Conservation (phyloP, 30 jellyfish, hydroid and myxozoan species). For the Haliclystus octoradiatus region DNA sequence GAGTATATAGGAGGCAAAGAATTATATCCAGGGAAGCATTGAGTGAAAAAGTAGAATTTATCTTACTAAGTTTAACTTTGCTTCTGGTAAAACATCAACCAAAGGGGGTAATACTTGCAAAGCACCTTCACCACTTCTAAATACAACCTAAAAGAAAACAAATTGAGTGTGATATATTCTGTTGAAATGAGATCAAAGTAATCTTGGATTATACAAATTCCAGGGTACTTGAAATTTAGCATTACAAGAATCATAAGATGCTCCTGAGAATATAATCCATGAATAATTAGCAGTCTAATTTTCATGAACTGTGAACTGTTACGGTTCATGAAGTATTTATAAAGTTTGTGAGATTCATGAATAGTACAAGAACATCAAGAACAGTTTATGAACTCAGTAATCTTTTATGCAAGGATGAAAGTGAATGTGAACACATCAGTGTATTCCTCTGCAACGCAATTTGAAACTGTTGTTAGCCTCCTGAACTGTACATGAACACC, state of each 20-base stretch:
- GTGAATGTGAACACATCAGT: too few species aligned
- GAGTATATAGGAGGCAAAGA: too few species aligned
- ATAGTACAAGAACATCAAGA: too few species aligned
- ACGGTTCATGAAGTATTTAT: too few species aligned
- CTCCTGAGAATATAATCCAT: not conserved
- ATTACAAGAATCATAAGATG: not conserved
- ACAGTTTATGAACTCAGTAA: too few species aligned
- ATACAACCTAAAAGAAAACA: constrained; percentile 56
- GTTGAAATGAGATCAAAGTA: not conserved
- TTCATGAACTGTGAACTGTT: too few species aligned
- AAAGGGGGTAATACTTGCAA: constrained; percentile 94
- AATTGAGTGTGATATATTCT: not conserved
- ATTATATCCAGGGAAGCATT: too few species aligned
- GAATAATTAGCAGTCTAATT: not conserved
- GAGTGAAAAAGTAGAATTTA: not conserved
- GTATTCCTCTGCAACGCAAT: too few species aligned
- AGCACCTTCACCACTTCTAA: constrained; percentile 95
- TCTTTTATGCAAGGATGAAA: too few species aligned
- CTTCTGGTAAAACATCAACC: constrained; percentile 97
- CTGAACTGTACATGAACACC: too few species aligned
- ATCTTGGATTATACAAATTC: not conserved
- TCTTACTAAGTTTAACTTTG: constrained; percentile 79
- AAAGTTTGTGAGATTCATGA: too few species aligned
- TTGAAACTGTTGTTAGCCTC: too few species aligned
- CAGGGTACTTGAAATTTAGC: not conserved